Base-by-base conservation (phyloP, 2,797 vertebrate genomes). In the Adrianichthys oophorus region DNA sequence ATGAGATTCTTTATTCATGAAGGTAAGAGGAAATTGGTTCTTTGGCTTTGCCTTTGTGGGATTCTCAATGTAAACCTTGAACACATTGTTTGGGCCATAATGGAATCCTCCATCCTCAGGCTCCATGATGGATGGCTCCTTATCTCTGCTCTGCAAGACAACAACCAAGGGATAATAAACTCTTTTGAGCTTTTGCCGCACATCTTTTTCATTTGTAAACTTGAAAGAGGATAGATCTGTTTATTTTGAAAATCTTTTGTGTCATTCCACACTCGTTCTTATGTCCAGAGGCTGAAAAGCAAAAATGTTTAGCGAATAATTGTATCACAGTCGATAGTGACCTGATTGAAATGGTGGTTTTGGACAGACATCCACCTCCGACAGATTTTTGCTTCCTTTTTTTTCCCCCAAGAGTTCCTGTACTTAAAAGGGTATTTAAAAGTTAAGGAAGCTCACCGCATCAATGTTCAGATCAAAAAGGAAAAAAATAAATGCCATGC, bases 21-120 rank as follows among this genome's bases (percentile, higher is more conserved):
- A 76, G 78, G 75, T 76, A 79, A 65, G 63, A 85, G 86, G 86
- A 89, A 90, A 91, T 87, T 90, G 81, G 75, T 83, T 89, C 71
- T 71, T 72, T 74, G 75, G 79, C 78, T 52, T 57, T 47, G 77
- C 84, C 70, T 82, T 86, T 89, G 87, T 88, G 75, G 44, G 70
- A 64, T 37, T 61, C 53, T 79, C 59, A 66, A 72, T 79, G 69
- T 78, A 78, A 89, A 86, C 68, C 59, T 65, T 67, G 70, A 69
- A 65, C 79, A 78, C 72, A 82, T 82, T 87, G 85, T 82, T 68
- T 1, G 18, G 61, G 37, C 79, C 79, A 70, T 84, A 89, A 89
- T 87, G 77, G 83, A 82, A 87, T 82, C 72, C 73, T 82, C 72
- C 69, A 78, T 79, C 85, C 55, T 53, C 70, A 15, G 55, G 48